A percentile compares a stretch with the other conserved stretches of the same genome.
Conservation (phyloP, 2,113 vertebrate species). For the Seriola dumerili region DNA sequence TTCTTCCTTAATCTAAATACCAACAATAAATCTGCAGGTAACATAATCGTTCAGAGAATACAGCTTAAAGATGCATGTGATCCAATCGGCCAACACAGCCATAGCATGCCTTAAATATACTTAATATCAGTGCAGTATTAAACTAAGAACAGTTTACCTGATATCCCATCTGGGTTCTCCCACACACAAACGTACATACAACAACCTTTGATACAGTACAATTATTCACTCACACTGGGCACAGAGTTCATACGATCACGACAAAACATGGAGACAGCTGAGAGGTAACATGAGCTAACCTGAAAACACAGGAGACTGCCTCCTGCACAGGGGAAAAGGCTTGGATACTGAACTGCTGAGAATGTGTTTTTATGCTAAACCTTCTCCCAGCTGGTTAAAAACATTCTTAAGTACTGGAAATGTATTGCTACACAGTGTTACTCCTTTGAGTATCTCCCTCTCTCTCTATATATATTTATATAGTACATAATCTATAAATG, state of each 20-base stretch:
- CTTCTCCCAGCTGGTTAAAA: slow-evolving; percentile 82
- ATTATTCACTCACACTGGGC: slow-evolving; percentile 60
- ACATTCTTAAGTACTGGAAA: slow-evolving; percentile 84
- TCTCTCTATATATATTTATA: slow-evolving; percentile 34
- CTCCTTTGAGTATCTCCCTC: slow-evolving; percentile 76
- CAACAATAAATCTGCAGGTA: slow-evolving; percentile 52
- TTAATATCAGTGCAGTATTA: slow-evolving; percentile 73
- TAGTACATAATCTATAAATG: slow-evolving; percentile 84
- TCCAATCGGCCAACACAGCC: slow-evolving; percentile 64
- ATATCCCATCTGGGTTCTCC: slow-evolving; percentile 70
- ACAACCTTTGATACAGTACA: slow-evolving; percentile 60
- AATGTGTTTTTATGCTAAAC: slow-evolving; percentile 61
- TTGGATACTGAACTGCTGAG: slow-evolving; percentile 58
- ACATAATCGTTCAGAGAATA: slow-evolving; percentile 58
- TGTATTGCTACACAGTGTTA: slow-evolving; percentile 86
- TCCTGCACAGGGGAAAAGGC: slow-evolving; percentile 68
- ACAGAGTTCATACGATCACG: slow-evolving; percentile 63
- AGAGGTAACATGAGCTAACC: slow-evolving; percentile 81
- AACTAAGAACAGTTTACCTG: slow-evolving; percentile 75
- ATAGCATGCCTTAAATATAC: slow-evolving; percentile 75
- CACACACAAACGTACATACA: slow-evolving; percentile 56
- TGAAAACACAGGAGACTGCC: slow-evolving; percentile 70
- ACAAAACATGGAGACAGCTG: slow-evolving; percentile 62
- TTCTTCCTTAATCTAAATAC: slow-evolving; percentile 46
- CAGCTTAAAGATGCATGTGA: slow-evolving; percentile 70